A percentile compares a stretch with the other conserved stretches of the same genome.
Conservation (phyloP, 1,140 invertebrate species). For the Drosophila kanapiae region DNA sequence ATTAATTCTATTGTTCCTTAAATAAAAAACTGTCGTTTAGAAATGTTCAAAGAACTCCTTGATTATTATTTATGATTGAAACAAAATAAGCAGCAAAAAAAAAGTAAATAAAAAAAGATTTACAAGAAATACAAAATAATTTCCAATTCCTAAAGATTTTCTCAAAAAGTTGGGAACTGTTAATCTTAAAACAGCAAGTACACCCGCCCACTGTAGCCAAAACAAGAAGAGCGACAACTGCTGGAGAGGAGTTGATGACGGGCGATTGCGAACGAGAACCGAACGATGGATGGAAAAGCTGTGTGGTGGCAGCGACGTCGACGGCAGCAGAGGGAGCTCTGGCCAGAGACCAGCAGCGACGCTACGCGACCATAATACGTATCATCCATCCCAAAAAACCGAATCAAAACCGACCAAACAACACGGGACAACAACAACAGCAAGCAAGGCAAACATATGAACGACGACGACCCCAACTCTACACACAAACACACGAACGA, state of each 20-base stretch:
- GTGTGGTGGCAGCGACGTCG: conserved; percentile 31
- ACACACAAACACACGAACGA: conserved; percentile 36
- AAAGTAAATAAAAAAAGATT: neutral
- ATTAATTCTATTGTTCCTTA: no score
- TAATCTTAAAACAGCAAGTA: neutral
- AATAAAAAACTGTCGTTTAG: neutral
- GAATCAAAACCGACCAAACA: conserved; percentile 84
- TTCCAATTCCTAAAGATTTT: neutral
- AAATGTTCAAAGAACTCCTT: no score
- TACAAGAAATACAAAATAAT: neutral
- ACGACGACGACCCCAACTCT: conserved; percentile 75
- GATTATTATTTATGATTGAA: neutral
- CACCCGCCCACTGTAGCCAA: conserved; percentile 21
- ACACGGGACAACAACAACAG: conserved; percentile 58
- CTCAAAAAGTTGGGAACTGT: neutral
- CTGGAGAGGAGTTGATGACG: conserved; percentile 42
- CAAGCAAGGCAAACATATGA: conserved; percentile 66
- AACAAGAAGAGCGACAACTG: conserved; percentile 30
- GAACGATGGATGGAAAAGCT: conserved; percentile 38
- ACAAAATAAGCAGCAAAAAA: neutral
- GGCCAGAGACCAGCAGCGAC: conserved; percentile 47
- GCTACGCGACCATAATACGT: conserved; percentile 67
- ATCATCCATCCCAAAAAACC: conserved; percentile 82
- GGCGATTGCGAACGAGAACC: conserved; percentile 22
- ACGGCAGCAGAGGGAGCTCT: conserved; percentile 22